Evolutionary conservation across 2,888 invertebrate species (phyloP), one percentile per base, ranked within the genome.

Genomic region (Sarcophaga caerulescens): DNA sequence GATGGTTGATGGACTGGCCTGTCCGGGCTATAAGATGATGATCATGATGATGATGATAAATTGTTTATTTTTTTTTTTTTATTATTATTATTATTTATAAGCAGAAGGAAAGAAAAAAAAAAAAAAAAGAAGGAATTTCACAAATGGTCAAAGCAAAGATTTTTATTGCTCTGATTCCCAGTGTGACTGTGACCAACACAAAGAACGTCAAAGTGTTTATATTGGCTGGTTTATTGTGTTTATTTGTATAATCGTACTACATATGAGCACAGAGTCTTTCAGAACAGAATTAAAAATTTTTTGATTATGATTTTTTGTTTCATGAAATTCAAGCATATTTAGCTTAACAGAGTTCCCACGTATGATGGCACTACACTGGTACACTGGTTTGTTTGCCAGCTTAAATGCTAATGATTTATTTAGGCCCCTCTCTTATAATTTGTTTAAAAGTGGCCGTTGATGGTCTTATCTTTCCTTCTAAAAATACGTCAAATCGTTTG

Each of bases 31-130:
- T 35, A 10, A 35, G 35, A 35, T 10, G 35, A 35, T 35, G 35
- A 35, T 35, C 3, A 47, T 73, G 84, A 35, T 35, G 11, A 47
- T 73, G 84, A 74, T 84, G 83, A 86, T 86, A 86, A 81, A 78
- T 86, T 86, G 86, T 86, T 84, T 86, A 86, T 86, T 86, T 83
- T 81, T 81, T 57, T 73, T n/a, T n/a, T 69, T 75, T 69, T 63
- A 25, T 62, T 47, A 4, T 23, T 68, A 77, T 75, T 63, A 68
- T 73, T 60, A 60, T 2, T 60, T 60, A n/a, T 19, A 60, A 60
- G 60, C 35, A 60, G 21, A 60, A n/a, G 10, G n/a, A n/a, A 60
- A 6, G 3, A 60, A 60, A 8, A 52, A 52, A 4, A n/a, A 60
- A 6, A 2, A 60, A 60, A 8, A 52, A 52, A 4, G 17, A 35